Evolutionary conservation across 2,888 invertebrate species (phyloP).

Genomic region (Melanostoma scalare): DNA sequence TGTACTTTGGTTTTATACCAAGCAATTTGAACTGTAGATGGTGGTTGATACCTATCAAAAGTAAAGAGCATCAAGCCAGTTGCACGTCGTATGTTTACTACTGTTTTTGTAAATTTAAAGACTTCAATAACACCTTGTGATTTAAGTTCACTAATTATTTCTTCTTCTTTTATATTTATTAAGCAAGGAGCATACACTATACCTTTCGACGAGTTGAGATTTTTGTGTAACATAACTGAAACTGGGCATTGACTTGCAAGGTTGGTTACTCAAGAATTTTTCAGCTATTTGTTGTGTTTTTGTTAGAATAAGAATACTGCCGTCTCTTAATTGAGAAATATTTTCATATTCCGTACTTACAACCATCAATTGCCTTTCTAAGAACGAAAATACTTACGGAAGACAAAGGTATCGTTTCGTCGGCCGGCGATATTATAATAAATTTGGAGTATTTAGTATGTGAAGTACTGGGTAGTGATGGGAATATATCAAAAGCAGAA

Average conservation of each 20-base stretch:
- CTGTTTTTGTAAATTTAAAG: constrained; percentile 5
- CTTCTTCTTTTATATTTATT: too few relatives aligned
- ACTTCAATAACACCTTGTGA: too few relatives aligned
- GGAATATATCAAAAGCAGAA: background rate
- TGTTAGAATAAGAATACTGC: constrained; percentile 14
- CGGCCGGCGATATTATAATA: background rate
- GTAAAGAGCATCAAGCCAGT: constrained; percentile 31
- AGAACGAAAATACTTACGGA: constrained; percentile 13
- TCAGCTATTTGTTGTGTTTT: constrained; percentile 15
- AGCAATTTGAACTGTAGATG: constrained; percentile 35
- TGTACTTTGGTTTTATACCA: constrained; percentile 31
- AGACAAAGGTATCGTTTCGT: constrained; percentile 3
- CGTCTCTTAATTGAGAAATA: constrained; percentile 1
- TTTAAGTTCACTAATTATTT: too few relatives aligned
- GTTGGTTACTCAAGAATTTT: constrained; percentile 4
- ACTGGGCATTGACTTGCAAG: constrained; percentile 1
- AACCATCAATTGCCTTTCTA: constrained; percentile 6
- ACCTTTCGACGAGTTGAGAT: constrained; percentile 38
- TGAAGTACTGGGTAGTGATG: too few relatives aligned
- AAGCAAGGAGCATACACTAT: too few relatives aligned
- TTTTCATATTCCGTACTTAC: constrained; percentile 16
- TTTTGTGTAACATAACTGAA: constrained; percentile 19
- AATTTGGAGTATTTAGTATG: constrained; percentile 1
- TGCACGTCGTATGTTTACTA: constrained; percentile 28
- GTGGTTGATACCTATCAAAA: constrained; percentile 34